Evolutionary conservation across 2,113 vertebrate species (phyloP).

Genomic region (Heterotilapia buettikoferi): DNA sequence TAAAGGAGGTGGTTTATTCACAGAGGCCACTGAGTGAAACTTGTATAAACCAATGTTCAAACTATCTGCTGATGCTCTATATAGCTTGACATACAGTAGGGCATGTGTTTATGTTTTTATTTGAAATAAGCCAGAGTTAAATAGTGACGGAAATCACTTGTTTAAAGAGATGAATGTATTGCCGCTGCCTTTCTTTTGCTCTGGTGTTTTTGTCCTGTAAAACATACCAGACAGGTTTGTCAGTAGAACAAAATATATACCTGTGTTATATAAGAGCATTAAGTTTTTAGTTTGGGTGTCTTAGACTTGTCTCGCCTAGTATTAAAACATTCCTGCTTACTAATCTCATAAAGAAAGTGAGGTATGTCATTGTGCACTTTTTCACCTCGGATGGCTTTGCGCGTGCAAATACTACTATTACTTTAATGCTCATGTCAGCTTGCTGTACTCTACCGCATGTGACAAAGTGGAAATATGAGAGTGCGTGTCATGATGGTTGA

Average conservation of each 20-base stretch:
- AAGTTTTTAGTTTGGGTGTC: not conserved
- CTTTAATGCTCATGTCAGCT: not conserved
- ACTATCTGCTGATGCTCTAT: not conserved
- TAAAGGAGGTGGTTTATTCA: not conserved
- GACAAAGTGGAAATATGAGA: not conserved
- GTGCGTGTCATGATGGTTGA: not conserved
- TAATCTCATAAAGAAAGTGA: not conserved
- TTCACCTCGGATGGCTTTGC: not conserved
- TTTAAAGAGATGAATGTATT: not conserved
- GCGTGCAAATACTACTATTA: not conserved
- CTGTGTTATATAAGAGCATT: not conserved
- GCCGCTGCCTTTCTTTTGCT: not conserved
- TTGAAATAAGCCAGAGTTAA: not conserved
- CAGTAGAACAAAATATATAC: not conserved
- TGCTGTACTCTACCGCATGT: not conserved
- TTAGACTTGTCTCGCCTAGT: not conserved
- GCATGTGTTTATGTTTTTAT: not conserved
- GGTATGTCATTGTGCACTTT: not conserved
- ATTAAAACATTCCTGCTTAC: not conserved
- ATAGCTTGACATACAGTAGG: not conserved
- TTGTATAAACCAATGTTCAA: not conserved
- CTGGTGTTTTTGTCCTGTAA: not conserved
- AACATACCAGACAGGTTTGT: not conserved
- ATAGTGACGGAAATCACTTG: not conserved
- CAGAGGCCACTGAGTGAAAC: not conserved